Conservation (phyloP, 2,797 vertebrate genomes). For the Botia kubotai region DNA sequence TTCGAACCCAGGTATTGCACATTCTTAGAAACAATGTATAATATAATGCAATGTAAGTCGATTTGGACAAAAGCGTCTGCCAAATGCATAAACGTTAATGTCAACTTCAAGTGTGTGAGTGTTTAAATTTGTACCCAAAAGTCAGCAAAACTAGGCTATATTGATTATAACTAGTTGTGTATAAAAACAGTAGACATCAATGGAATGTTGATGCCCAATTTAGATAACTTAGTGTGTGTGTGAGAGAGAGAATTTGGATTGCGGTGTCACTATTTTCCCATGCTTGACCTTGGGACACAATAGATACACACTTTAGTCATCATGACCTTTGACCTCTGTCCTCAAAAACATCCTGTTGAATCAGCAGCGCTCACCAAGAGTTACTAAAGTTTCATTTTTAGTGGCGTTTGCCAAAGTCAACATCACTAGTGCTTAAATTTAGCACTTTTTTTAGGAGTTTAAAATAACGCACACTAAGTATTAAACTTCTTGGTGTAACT, state of each 20-base stretch:
- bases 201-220: too few species aligned
- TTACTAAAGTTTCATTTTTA: background rate
- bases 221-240: background rate
- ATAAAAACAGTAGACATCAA: too few species aligned
- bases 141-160: too few species aligned
- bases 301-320: background rate
- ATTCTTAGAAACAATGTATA: too few species aligned
- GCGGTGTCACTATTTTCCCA: background rate
- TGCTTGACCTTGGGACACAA: conserved; percentile 4
- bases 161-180: too few species aligned
- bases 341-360: conserved; percentile 9
- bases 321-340: conserved; percentile 21
- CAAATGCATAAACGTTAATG: too few species aligned
- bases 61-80: too few species aligned
- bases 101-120: too few species aligned
- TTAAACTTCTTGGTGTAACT: background rate
- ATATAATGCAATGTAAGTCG: too few species aligned
- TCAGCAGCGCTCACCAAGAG: background rate
- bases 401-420: background rate
- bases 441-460: background rate
- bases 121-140: too few species aligned
- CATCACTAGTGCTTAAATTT: too few species aligned
- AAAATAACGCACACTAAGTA: background rate
- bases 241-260: background rate
- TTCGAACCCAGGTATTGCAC: too few species aligned